Percentiles rank a stretch among this genome's conserved stretches.
Evolutionary conservation across 2,797 vertebrate genomes (phyloP).

Genomic region (Pelodytes ibericus): DNA sequence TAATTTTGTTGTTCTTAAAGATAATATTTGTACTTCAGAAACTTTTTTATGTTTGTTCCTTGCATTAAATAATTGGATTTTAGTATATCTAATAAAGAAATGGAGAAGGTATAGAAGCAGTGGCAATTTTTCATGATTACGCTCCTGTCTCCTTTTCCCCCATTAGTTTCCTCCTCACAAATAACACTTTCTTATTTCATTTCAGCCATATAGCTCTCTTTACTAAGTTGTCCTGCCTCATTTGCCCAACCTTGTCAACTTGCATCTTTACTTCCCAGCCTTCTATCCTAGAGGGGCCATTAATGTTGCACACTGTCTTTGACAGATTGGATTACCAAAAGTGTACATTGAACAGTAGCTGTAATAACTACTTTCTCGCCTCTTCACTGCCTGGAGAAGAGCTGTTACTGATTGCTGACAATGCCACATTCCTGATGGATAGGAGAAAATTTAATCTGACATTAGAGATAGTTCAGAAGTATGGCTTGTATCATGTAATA

Average conservation of each 20-base stretch:
- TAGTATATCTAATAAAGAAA: background rate
- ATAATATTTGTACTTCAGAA: background rate
- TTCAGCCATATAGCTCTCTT: background rate
- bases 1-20: background rate
- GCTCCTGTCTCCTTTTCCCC: background rate
- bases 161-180: background rate
- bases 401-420: conserved; percentile 51
- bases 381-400: conserved; percentile 48
- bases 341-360: conserved; percentile 36
- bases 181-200: background rate
- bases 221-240: conserved; percentile 10
- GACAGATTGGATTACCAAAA: conserved; percentile 51
- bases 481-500: conserved; percentile 13
- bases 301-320: conserved; percentile 48
- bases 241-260: conserved; percentile 16
- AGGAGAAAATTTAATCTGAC: conserved; percentile 31
- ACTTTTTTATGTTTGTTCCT: background rate
- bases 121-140: background rate
- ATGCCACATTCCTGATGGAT: conserved; percentile 41
- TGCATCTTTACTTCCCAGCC: conserved; percentile 15
- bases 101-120: background rate
- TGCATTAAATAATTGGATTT: background rate
- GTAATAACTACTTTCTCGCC: conserved; percentile 50
- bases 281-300: conserved; percentile 35
- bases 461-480: conserved; percentile 31